Base-by-base conservation (phyloP, 2,113 vertebrate genomes). In the Etheostoma spectabile region DNA sequence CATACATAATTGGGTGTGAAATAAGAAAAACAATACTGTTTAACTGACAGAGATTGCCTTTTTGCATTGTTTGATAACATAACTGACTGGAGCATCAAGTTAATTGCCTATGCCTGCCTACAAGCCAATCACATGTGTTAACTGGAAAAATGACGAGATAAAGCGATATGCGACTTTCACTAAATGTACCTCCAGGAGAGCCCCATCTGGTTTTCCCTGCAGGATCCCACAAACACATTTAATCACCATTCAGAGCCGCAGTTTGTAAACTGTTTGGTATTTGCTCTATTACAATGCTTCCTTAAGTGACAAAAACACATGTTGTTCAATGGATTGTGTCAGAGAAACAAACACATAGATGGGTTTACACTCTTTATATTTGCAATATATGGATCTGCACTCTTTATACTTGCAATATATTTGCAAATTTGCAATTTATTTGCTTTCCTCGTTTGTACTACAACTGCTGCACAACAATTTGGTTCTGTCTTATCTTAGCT, bases 41-140 rank as follows among this genome's bases (percentile, higher is more conserved):
- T n/a, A 10, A 62, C 19, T 53, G 48, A 59, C 30, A 60, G 59
- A 83, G 52, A 82, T 48, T 57, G 60, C 27, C 51, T 75, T 81
- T 79, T 30, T 60, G 24, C 27, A 27, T 48, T 18, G 24, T 57
- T 87, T 67, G 49, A 77, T 76, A 66, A 57, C 24, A 27, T 51
- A 49, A 46, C 38, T 45, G 27, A 65, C 81, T 72, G 66, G 38
- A 80, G 68, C 60, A 33, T 65, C 48, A 57, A 73, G 60, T 52
- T 74, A 71, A 83, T 52, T 30, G 27, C 60, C 64, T 21, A 2
- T 33, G 79, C 61, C 59, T 52, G 65, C 56, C 46, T 48, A 5
- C 18, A 22, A 74, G 59, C 62, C 61, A 82, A 84, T 91, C 72
- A 67, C 63, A 82, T 62, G 61, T 68, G 42, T 60, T 72, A 24